phyloP scores from a whole-genome alignment of 2,888 invertebrate genomes.

The Lycaena phlaeas region DNA sequence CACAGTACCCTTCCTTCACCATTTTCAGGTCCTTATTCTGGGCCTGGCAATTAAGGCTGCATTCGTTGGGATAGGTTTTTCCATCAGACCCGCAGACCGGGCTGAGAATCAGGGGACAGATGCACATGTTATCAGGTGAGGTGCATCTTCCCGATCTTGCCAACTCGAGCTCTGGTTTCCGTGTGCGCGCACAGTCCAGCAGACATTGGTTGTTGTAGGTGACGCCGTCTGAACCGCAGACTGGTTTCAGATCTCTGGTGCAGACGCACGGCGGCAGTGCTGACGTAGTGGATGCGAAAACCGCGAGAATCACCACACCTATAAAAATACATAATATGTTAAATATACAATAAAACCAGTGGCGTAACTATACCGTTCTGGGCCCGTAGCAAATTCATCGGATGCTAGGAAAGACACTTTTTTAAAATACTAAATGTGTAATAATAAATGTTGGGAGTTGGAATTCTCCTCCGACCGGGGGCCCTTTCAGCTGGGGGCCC shows the following conservation, averaged over 20 bases:
- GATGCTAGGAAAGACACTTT: too few relatives aligned
- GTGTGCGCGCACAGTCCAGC: slow-evolving; percentile 57
- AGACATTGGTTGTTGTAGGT: slow-evolving; percentile 79
- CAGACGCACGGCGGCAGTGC: slow-evolving; percentile 37
- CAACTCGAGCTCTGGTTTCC: slow-evolving; percentile 16
- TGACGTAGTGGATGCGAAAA: slow-evolving; percentile 22
- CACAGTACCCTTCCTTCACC: slow-evolving; percentile 4
- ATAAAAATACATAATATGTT: slow-evolving; percentile 12
- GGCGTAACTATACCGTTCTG: too few relatives aligned
- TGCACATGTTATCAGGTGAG: too few relatives aligned
- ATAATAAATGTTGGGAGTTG: too few relatives aligned
- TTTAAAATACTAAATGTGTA: too few relatives aligned
- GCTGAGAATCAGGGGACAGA: slow-evolving; percentile 17
- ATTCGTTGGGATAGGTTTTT: slow-evolving; percentile 28
- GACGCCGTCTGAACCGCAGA: slow-evolving; percentile 81
- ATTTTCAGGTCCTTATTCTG: slow-evolving; percentile 10
- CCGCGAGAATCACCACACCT: slow-evolving; percentile 30
- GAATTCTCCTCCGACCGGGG: too few relatives aligned
- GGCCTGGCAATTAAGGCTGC: slow-evolving; percentile 24
- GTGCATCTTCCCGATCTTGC: slow-evolving; percentile 19
- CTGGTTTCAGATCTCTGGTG: slow-evolving; percentile 41
- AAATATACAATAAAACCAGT: too few relatives aligned
- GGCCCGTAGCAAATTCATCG: too few relatives aligned
- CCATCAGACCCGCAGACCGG: slow-evolving; percentile 28
- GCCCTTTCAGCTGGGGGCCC: too few relatives aligned